Conservation (phyloP, 2,888 invertebrate genomes). For the Apamea epomidion region DNA sequence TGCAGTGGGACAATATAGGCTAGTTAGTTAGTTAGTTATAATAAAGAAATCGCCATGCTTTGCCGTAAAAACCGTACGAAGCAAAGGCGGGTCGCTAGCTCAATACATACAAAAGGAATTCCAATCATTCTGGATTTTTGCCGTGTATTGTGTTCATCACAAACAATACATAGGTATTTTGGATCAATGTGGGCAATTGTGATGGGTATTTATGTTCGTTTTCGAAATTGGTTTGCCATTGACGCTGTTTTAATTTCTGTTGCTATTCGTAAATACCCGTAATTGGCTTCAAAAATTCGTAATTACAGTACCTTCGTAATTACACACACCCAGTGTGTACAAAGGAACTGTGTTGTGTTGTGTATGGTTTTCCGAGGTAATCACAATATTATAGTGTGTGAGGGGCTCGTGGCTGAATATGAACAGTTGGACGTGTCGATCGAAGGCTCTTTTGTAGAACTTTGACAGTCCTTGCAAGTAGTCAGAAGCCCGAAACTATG, state of each 20-base stretch:
- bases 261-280: not conserved
- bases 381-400: not conserved
- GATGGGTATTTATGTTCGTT: not conserved
- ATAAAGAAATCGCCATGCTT: not conserved
- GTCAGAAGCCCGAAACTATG: not conserved
- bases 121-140: slow-evolving; percentile 14
- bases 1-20: not conserved
- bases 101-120: slow-evolving; percentile 17
- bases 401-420: not conserved
- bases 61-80: not conserved
- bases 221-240: slow-evolving; percentile 2
- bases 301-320: too few species aligned
- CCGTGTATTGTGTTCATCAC: not conserved
- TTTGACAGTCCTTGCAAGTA: not conserved
- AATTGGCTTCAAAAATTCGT: not conserved
- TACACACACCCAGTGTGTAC: too few species aligned
- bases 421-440: not conserved
- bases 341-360: not conserved
- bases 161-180: not conserved
- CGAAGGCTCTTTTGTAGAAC: not conserved
- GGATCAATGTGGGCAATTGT: not conserved
- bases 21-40: not conserved
- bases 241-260: not conserved
- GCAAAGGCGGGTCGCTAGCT: not conserved
- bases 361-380: not conserved